phyloP scores from a whole-genome alignment of 92 coral and sea anemone genomes.

The Galaxea fascicularis region DNA sequence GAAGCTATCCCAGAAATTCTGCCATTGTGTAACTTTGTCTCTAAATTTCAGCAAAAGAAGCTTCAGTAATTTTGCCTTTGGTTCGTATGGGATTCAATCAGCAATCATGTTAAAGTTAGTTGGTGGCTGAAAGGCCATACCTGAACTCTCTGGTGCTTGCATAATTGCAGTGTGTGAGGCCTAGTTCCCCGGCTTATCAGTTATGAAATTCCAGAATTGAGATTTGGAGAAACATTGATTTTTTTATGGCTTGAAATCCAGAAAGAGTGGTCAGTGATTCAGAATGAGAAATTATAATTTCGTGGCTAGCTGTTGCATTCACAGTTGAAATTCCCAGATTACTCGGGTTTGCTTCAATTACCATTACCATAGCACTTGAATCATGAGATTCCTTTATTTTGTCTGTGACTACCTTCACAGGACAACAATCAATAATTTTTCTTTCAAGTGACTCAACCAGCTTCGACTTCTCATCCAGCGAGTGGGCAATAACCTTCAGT shows the following conservation, averaged over 20 bases:
- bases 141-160: no score
- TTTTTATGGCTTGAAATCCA: not conserved
- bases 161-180: not conserved
- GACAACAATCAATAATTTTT: no score
- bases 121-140: not conserved
- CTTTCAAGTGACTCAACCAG: no score
- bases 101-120: constrained; percentile 28
- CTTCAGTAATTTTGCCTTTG: constrained; percentile 59
- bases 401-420: constrained; percentile 25
- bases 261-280: not conserved
- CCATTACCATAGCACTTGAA: constrained; percentile 6
- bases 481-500: constrained; percentile 51
- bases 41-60: constrained; percentile 19
- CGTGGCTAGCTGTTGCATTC: no score
- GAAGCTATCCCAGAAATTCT: no score
- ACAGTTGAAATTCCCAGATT: no score
- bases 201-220: not conserved
- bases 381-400: constrained; percentile 51
- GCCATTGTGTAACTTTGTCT: constrained; percentile 29
- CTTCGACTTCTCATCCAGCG: no score
- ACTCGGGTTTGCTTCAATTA: not conserved
- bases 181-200: not conserved
- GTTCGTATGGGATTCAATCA: not conserved
- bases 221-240: not conserved
- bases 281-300: not conserved